Conservation (phyloP, 2,888 invertebrate species). For the Venusia cambrica region DNA sequence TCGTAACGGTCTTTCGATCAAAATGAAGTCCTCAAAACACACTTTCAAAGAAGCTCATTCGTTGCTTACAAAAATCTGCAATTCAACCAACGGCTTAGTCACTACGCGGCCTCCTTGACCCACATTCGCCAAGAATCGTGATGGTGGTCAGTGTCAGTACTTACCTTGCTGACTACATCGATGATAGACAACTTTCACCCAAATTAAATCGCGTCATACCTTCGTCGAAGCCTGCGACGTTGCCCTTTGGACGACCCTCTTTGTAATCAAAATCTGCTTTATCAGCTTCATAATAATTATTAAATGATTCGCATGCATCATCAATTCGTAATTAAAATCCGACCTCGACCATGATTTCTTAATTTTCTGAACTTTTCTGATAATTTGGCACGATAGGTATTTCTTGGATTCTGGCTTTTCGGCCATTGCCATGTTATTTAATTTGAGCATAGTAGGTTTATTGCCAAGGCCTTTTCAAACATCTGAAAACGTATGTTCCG, state of each 20-base stretch:
- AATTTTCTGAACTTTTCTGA: neutral
- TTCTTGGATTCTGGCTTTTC: slow-evolving; percentile 13
- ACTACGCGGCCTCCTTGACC: slow-evolving; percentile 70
- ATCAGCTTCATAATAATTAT: slow-evolving; percentile 3
- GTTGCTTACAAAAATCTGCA: slow-evolving; percentile 42
- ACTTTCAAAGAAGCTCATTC: slow-evolving; percentile 33
- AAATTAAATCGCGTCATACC: slow-evolving; percentile 50
- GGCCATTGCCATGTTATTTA: slow-evolving; percentile 20
- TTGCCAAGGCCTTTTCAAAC: slow-evolving; percentile 48
- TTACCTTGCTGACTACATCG: slow-evolving; percentile 35
- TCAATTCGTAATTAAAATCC: slow-evolving; percentile 15
- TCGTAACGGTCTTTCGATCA: slow-evolving; percentile 18
- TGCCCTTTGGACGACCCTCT: slow-evolving; percentile 36
- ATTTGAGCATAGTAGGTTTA: slow-evolving; percentile 30
- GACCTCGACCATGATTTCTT: slow-evolving; percentile 26
- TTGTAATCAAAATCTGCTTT: slow-evolving; percentile 14
- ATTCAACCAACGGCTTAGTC: slow-evolving; percentile 56
- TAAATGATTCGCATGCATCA: slow-evolving; percentile 1
- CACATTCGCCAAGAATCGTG: slow-evolving; percentile 55
- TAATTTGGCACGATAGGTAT: slow-evolving; percentile 5
- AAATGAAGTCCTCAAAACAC: slow-evolving; percentile 25
- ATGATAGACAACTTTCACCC: slow-evolving; percentile 75
- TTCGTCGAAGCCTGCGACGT: slow-evolving; percentile 19
- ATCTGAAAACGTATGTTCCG: slow-evolving; percentile 56
- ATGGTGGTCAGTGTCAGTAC: slow-evolving; percentile 55